These are phyloP conservation scores for Drosophila dives DNA, from an alignment of 2,888 invertebrate genomes.

Conservation along the genomic window DNA sequence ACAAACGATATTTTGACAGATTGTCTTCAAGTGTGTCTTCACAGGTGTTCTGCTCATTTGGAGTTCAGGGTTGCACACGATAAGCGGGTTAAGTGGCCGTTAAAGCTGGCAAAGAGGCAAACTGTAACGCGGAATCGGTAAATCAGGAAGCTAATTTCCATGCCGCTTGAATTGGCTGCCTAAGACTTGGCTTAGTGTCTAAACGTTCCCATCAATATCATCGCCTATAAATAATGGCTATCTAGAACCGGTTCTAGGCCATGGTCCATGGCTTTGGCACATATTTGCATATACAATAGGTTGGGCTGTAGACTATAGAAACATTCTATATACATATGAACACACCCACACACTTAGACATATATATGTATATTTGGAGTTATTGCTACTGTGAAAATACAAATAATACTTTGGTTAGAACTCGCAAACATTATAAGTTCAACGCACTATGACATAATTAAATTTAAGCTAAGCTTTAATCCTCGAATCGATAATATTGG, in stretches of 20 bases:
- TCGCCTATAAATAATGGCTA: conserved; percentile 53
- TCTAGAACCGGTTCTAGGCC: conserved; percentile 46
- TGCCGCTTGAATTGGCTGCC: conserved; percentile 21
- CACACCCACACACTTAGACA: background rate
- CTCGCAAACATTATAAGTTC: conserved; percentile 25
- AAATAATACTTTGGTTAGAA: conserved; percentile 15
- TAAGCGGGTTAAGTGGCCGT: conserved; percentile 21
- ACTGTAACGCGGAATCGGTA: conserved; percentile 28
- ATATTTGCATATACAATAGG: conserved; percentile 68
- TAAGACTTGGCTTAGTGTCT: conserved; percentile 13
- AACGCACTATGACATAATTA: conserved; percentile 34
- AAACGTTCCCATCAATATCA: conserved; percentile 53
- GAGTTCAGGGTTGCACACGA: conserved; percentile 38
- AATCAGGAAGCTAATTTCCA: conserved; percentile 33
- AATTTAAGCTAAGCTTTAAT: conserved; percentile 15
- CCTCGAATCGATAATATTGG: background rate
- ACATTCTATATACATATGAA: background rate
- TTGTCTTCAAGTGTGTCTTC: conserved; percentile 11
- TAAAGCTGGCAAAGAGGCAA: background rate
- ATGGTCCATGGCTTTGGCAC: conserved; percentile 41
- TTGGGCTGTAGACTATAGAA: conserved; percentile 1
- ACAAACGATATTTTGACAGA: conserved; percentile 44
- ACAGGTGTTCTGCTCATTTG: conserved; percentile 34
- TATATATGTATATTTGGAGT: conserved; percentile 4
- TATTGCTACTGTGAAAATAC: conserved; percentile 41